phyloP scores from a whole-genome alignment of 2,113 vertebrate species.

The Sciurus niger region DNA sequence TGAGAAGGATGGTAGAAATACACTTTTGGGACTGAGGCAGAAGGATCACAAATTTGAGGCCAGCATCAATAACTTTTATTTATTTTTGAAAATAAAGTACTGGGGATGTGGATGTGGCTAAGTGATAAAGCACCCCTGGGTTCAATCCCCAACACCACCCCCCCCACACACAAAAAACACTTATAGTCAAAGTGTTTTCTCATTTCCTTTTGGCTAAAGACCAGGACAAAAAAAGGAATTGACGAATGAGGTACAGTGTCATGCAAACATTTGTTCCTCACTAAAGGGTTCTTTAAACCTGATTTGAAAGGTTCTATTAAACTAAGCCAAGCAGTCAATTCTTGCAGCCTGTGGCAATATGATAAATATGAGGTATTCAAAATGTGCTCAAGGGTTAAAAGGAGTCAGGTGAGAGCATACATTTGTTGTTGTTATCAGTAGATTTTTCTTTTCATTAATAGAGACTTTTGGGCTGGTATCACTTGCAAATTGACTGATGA shows the following conservation, averaged over 20 bases:
- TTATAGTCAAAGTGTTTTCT: neutral
- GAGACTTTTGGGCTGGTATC: neutral
- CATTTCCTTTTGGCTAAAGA: neutral
- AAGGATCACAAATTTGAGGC: no score
- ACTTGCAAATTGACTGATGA: conserved; percentile 12
- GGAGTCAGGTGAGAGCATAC: neutral
- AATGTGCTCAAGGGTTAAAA: neutral
- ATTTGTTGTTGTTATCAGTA: neutral
- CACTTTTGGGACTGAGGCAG: neutral
- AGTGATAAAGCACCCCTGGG: no score
- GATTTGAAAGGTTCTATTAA: conserved; percentile 18
- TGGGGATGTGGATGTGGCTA: no score
- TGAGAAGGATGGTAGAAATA: neutral
- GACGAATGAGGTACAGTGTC: neutral
- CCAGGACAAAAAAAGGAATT: neutral
- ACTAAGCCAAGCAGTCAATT: neutral
- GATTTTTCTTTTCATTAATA: neutral
- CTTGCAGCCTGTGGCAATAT: neutral
- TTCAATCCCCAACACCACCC: no score
- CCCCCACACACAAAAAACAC: neutral
- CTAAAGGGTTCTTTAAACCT: neutral
- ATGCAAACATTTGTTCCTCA: neutral
- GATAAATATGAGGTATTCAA: neutral
- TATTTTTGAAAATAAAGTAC: no score
- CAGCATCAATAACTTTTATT: no score